Evolutionary conservation across 2,113 vertebrate genomes (phyloP).

Genomic region (Mola mola): DNA sequence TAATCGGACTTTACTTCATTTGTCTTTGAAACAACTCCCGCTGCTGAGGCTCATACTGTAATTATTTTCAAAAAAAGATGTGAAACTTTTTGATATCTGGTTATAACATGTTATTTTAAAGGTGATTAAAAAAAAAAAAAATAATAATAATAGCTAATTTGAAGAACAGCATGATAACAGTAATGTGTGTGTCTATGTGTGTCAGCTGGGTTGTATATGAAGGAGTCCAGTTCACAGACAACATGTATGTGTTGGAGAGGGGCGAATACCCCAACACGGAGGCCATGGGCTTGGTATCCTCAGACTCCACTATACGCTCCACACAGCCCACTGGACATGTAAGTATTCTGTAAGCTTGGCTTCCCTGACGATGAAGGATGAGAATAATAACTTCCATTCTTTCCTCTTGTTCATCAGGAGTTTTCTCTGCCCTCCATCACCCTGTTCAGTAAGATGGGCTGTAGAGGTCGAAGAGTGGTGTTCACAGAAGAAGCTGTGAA

Average conservation of each 20-base stretch:
- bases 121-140: no score
- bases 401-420: conserved; percentile 78
- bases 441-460: conserved; percentile 87
- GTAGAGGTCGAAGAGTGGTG: conserved; percentile 87
- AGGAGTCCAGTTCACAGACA: conserved; percentile 85
- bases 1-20: no score
- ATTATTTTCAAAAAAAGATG: no score
- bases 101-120: no score
- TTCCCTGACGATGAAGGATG: no score
- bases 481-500: conserved; percentile 82
- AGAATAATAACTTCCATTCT: neutral
- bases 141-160: no score
- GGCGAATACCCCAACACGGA: conserved; percentile 86
- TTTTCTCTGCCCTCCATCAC: conserved; percentile 89
- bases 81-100: no score
- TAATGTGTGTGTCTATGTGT: conserved; percentile 36
- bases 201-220: conserved; percentile 91
- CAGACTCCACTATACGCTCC: conserved; percentile 84
- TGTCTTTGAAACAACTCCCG: no score
- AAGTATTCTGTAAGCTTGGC: conserved; percentile 70
- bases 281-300: conserved; percentile 85
- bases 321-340: conserved; percentile 85
- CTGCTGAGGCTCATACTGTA: no score
- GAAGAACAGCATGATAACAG: neutral
- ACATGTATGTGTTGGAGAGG: conserved; percentile 93